These are phyloP conservation scores for Eupithecia subfuscata DNA, from an alignment of 2,888 invertebrate genomes.

Conservation along the genomic window DNA sequence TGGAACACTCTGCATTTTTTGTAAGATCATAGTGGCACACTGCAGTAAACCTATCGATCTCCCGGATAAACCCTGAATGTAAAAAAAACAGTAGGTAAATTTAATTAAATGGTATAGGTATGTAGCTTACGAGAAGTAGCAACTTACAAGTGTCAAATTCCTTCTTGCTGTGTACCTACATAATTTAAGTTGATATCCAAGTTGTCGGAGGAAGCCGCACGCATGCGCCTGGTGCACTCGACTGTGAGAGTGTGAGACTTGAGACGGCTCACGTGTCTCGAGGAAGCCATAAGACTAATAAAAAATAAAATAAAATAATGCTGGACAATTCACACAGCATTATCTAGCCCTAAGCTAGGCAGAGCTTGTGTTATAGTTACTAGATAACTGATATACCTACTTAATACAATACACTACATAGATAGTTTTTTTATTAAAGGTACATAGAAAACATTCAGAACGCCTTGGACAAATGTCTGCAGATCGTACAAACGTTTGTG, in stretches of 20 bases:
- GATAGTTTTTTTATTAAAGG: too few species aligned
- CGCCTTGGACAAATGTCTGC: too few species aligned
- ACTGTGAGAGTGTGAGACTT: constrained; percentile 26
- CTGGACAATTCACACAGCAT: too few species aligned
- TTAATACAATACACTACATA: too few species aligned
- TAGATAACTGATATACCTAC: too few species aligned
- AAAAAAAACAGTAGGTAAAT: background rate
- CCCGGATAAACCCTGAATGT: background rate
- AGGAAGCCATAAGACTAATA: constrained; percentile 34
- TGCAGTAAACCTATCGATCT: background rate
- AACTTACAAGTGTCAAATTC: constrained; percentile 3
- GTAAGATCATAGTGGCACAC: background rate
- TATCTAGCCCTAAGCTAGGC: too few species aligned
- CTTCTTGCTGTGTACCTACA: background rate
- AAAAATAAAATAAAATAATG: too few species aligned
- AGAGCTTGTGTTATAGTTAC: too few species aligned
- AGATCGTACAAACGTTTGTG: too few species aligned
- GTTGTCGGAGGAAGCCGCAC: constrained; percentile 33
- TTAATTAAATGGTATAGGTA: background rate
- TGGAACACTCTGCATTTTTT: background rate
- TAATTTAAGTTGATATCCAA: background rate
- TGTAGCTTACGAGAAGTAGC: background rate
- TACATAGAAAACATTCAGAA: too few species aligned
- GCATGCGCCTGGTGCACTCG: constrained; percentile 23
- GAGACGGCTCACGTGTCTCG: constrained; percentile 30